A percentile compares a stretch with the other conserved stretches of the same genome.
phyloP scores from a whole-genome alignment of 1,140 invertebrate genomes.

The Formica exsecta region DNA sequence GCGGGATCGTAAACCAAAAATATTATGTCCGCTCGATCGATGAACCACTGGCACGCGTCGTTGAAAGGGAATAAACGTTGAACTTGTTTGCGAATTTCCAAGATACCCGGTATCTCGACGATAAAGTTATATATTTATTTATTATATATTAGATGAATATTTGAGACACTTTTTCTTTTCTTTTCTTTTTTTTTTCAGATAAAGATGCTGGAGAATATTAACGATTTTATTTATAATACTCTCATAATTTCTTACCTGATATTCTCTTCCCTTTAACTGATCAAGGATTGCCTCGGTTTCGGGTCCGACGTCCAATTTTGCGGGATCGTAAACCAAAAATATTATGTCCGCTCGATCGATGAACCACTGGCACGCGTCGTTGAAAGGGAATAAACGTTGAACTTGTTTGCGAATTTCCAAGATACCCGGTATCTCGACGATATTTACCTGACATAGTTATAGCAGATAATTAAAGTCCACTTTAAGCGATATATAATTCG shows the following conservation, averaged over 20 bases:
- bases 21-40: conserved; percentile 97
- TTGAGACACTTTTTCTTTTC: background rate
- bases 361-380: conserved; percentile 98
- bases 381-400: conserved; percentile 96
- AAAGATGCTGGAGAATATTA: background rate
- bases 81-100: conserved; percentile 97
- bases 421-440: conserved; percentile 98
- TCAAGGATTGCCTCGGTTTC: conserved; percentile 97
- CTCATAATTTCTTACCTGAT: conserved; percentile 88
- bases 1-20: conserved; percentile 98
- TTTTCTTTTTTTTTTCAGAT: background rate
- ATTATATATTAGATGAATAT: background rate
- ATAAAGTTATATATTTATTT: conserved; percentile 84
- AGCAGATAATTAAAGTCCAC: background rate
- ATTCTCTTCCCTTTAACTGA: conserved; percentile 96
- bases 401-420: conserved; percentile 97
- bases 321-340: conserved; percentile 97
- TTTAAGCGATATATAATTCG: no score
- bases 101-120: conserved; percentile 97
- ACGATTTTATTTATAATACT: background rate
- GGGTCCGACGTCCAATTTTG: conserved; percentile 97
- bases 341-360: conserved; percentile 98
- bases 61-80: conserved; percentile 97
- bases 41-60: conserved; percentile 98
- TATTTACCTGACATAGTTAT: conserved; percentile 91